Evolutionary conservation across 2,113 vertebrate genomes (phyloP).

Genomic region (Pipra filicauda): DNA sequence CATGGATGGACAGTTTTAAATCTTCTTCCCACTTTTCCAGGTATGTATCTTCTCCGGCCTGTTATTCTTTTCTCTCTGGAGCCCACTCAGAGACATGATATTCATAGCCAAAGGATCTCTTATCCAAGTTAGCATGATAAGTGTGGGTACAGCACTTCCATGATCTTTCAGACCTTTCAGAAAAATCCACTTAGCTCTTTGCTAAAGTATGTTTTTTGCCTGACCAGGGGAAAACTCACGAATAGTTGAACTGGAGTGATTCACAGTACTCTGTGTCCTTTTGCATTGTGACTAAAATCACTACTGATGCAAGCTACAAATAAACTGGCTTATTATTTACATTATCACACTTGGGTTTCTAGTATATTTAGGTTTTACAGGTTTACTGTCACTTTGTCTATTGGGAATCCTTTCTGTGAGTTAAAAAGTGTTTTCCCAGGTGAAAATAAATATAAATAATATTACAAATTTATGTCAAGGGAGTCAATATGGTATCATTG

Average conservation of each 20-base stretch:
- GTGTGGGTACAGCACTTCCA: neutral
- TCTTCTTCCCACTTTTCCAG: neutral
- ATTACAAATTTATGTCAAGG: neutral
- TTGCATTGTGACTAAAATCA: neutral
- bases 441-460: constrained; percentile 13
- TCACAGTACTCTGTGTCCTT: neutral
- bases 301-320: neutral
- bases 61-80: neutral
- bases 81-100: neutral
- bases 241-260: neutral
- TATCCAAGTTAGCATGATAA: neutral
- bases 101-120: neutral
- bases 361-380: neutral
- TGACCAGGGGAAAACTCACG: neutral
- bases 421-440: neutral
- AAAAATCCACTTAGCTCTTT: neutral
- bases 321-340: neutral
- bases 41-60: neutral
- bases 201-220: neutral
- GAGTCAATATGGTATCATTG: neutral
- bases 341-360: neutral
- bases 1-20: neutral
- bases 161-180: neutral
- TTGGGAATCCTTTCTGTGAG: neutral
- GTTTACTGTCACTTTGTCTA: neutral